phyloP scores from a whole-genome alignment of 2,888 invertebrate species.

The Polydrusus tereticollis region DNA sequence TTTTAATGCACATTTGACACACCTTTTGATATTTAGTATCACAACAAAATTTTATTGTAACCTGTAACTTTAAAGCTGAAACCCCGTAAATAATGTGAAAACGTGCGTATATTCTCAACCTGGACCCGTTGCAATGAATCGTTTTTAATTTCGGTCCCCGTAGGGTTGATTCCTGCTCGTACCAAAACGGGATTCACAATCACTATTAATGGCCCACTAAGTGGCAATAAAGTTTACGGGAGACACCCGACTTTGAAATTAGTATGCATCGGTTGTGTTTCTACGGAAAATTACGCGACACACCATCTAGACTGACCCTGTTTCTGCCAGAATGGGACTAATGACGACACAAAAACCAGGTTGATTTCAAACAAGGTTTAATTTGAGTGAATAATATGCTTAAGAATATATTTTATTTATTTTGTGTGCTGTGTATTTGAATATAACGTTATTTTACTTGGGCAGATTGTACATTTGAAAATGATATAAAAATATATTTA shows the following conservation, averaged over 20 bases:
- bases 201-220: slow-evolving; percentile 65
- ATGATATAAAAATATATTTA: too few relatives aligned
- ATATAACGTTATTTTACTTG: too few relatives aligned
- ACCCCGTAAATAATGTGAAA: slow-evolving; percentile 51
- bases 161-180: slow-evolving; percentile 37
- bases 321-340: slow-evolving; percentile 64
- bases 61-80: too few relatives aligned
- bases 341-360: slow-evolving; percentile 60
- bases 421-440: too few relatives aligned
- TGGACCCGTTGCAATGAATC: slow-evolving; percentile 48
- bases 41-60: too few relatives aligned
- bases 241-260: slow-evolving; percentile 57
- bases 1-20: too few relatives aligned
- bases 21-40: too few relatives aligned
- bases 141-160: slow-evolving; percentile 45
- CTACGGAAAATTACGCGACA: slow-evolving; percentile 52
- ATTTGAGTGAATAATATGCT: slow-evolving; percentile 39
- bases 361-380: slow-evolving; percentile 40
- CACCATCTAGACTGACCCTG: slow-evolving; percentile 56
- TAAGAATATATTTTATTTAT: not conserved
- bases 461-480: too few relatives aligned
- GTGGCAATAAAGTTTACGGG: slow-evolving; percentile 64
- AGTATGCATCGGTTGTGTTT: slow-evolving; percentile 63
- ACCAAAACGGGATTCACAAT: slow-evolving; percentile 57
- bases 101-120: slow-evolving; percentile 55